Percentiles rank a stretch among this genome's conserved stretches.
phyloP scores from a whole-genome alignment of 1,140 invertebrate species.

The Neotoxoptera formosana region DNA sequence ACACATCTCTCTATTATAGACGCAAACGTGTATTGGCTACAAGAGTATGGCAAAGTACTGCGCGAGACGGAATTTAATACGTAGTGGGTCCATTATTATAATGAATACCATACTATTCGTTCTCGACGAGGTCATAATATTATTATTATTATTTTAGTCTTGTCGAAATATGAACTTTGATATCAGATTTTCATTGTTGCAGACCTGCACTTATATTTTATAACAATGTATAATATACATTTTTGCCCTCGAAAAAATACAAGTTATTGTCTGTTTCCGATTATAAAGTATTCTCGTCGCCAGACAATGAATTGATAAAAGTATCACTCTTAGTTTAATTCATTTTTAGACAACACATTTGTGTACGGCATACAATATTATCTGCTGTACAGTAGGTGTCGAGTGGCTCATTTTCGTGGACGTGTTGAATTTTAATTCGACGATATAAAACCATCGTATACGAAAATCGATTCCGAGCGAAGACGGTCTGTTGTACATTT shows the following conservation, averaged over 20 bases:
- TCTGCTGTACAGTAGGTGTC: too few species aligned
- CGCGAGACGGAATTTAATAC: neutral
- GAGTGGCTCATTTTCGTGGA: too few species aligned
- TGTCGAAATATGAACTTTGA: neutral
- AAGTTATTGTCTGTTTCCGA: neutral
- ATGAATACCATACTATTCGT: neutral
- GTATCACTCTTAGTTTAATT: neutral
- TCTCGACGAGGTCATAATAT: neutral
- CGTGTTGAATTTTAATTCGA: too few species aligned
- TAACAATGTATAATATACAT: neutral
- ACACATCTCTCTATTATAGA: neutral
- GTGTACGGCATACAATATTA: neutral
- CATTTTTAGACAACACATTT: neutral
- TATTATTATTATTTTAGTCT: neutral
- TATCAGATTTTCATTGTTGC: neutral
- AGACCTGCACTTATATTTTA: neutral
- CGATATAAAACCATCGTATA: too few species aligned
- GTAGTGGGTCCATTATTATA: neutral
- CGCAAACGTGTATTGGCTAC: neutral
- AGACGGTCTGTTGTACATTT: too few species aligned
- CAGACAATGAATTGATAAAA: neutral
- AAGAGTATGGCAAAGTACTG: neutral
- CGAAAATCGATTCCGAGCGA: too few species aligned
- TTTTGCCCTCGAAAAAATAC: neutral
- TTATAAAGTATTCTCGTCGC: neutral